These are phyloP conservation scores for Liasis olivaceus DNA, from an alignment of 2,797 vertebrate species.

Conservation along the genomic window DNA sequence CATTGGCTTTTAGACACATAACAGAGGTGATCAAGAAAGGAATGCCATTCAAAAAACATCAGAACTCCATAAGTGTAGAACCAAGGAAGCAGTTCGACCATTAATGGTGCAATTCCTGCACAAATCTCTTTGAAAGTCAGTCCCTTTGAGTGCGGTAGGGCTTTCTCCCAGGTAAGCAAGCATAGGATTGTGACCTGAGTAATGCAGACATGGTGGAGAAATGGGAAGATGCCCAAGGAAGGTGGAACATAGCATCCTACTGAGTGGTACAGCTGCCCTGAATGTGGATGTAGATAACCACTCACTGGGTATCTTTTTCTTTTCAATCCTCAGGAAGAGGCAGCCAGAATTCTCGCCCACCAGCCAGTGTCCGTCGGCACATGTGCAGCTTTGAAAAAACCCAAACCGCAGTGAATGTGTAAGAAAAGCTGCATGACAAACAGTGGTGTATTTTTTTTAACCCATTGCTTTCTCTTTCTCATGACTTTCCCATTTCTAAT, in stretches of 20 bases:
- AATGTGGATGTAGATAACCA: conserved; percentile 72
- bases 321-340: conserved; percentile 83
- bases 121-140: neutral
- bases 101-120: neutral
- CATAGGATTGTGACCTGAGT: neutral
- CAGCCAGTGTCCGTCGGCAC: conserved; percentile 82
- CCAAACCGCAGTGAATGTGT: conserved; percentile 84
- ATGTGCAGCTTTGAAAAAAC: conserved; percentile 83
- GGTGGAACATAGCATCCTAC: conserved; percentile 46
- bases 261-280: conserved; percentile 68
- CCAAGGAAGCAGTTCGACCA: conserved; percentile 4
- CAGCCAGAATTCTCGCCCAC: conserved; percentile 82
- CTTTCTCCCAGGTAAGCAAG: neutral
- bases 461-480: conserved; percentile 79
- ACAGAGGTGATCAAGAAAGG: conserved; percentile 1
- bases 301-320: conserved; percentile 82
- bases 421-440: conserved; percentile 82
- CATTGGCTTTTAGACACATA: neutral
- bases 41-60: neutral
- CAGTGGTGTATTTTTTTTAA: conserved; percentile 68
- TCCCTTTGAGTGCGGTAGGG: neutral
- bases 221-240: conserved; percentile 32
- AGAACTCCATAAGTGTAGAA: neutral
- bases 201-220: conserved; percentile 20
- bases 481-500: conserved; percentile 74